A percentile compares a stretch with the other conserved stretches of the same genome.
phyloP scores from a whole-genome alignment of 2,888 invertebrate genomes.

The Ochlodes sylvanus region DNA sequence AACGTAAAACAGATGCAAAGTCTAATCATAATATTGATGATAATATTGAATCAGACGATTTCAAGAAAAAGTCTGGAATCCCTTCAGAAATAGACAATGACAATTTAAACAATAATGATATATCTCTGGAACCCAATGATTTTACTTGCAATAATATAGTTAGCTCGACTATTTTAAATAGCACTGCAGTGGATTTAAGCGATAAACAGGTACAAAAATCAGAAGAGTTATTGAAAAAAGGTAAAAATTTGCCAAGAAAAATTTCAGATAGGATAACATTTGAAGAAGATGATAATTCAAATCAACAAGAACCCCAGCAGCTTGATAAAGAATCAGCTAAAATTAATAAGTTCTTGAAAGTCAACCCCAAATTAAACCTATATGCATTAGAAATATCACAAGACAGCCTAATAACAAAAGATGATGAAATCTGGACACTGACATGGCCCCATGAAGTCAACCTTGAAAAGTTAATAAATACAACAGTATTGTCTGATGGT shows the following conservation, averaged over 20 bases:
- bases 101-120: constrained; percentile 12
- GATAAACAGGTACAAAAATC: constrained; percentile 3
- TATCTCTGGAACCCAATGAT: constrained; percentile 23
- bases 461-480: constrained; percentile 52
- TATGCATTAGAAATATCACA: constrained; percentile 42
- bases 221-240: background rate
- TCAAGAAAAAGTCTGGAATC: constrained; percentile 25
- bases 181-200: constrained; percentile 8
- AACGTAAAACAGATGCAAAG: background rate
- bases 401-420: constrained; percentile 49
- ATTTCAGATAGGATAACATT: constrained; percentile 64
- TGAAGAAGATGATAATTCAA: constrained; percentile 59
- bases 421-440: constrained; percentile 70
- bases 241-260: constrained; percentile 39
- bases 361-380: constrained; percentile 52
- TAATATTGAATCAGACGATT: constrained; percentile 23
- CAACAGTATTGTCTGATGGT: constrained; percentile 53
- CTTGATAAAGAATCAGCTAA: constrained; percentile 43
- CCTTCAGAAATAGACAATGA: constrained; percentile 15
- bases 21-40: background rate
- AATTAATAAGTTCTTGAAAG: constrained; percentile 55
- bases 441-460: constrained; percentile 63
- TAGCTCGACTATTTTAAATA: constrained; percentile 30
- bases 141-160: constrained; percentile 31
- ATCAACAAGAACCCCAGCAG: constrained; percentile 20